A percentile compares a stretch with the other conserved stretches of the same genome.
Evolutionary conservation across 2,888 invertebrate genomes (phyloP).

Genomic region (Nomada flava): DNA sequence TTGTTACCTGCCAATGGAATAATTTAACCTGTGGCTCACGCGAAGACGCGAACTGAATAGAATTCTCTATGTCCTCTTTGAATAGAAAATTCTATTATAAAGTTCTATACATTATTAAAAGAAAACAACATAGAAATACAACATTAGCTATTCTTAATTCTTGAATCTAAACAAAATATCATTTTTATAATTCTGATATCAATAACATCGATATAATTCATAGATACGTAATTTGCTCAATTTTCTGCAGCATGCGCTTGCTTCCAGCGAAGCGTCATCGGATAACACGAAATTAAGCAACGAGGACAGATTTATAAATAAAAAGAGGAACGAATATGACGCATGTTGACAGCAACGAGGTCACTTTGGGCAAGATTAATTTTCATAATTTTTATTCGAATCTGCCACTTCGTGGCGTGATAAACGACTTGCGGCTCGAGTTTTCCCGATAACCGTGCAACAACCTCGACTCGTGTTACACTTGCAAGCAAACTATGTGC

Average conservation of each 20-base stretch:
- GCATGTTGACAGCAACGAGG: conserved; percentile 4
- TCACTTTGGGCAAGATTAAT: conserved; percentile 16
- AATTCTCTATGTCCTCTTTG: too few relatives aligned
- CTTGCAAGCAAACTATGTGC: conserved; percentile 7
- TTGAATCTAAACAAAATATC: too few relatives aligned
- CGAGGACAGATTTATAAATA: neutral
- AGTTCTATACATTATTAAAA: too few relatives aligned
- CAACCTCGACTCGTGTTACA: neutral
- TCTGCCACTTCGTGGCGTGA: conserved; percentile 6
- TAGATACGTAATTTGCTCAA: neutral
- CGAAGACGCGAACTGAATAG: too few relatives aligned
- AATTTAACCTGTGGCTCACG: too few relatives aligned
- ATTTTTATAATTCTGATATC: too few relatives aligned
- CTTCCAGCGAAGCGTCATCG: neutral
- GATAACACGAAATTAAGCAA: conserved; percentile 16
- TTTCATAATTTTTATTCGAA: conserved; percentile 33
- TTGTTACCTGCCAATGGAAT: too few relatives aligned
- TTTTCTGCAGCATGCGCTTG: neutral
- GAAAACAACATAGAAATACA: too few relatives aligned
- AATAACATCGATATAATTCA: too few relatives aligned
- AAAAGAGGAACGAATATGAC: neutral
- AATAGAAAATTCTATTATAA: too few relatives aligned
- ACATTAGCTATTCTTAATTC: too few relatives aligned
- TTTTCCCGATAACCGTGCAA: conserved; percentile 6
- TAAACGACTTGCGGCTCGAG: conserved; percentile 17